Evolutionary conservation across 2,113 vertebrate species (phyloP).

Genomic region (Apaloderma vittatum): DNA sequence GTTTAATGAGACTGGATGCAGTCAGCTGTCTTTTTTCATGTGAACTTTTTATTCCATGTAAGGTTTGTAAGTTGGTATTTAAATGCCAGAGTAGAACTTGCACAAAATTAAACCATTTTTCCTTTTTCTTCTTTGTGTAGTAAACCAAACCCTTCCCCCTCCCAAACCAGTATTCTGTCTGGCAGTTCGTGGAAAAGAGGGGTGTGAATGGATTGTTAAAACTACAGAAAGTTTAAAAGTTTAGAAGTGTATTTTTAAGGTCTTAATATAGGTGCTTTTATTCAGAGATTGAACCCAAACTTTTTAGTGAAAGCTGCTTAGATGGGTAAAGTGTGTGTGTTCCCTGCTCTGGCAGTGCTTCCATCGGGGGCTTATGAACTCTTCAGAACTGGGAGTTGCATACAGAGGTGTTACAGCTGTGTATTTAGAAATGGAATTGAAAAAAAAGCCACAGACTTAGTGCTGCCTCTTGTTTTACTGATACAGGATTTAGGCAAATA

Average conservation of each 20-base stretch:
- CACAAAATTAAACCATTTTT: background rate
- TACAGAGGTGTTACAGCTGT: no score
- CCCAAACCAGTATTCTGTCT: background rate
- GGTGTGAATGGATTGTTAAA: background rate
- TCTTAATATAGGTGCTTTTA: background rate
- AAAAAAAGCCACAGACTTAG: background rate
- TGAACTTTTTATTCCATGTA: background rate
- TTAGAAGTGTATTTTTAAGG: background rate
- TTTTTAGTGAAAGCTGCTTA: background rate
- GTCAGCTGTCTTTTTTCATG: background rate
- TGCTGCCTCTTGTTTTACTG: background rate
- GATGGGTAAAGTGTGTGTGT: background rate
- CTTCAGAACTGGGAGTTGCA: no score
- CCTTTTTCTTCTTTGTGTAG: background rate
- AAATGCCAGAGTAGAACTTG: background rate
- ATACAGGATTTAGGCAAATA: background rate
- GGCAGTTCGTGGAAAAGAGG: background rate
- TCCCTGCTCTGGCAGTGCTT: background rate
- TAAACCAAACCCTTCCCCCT: fast-evolving
- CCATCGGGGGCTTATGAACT: background rate
- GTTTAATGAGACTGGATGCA: background rate
- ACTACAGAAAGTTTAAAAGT: background rate
- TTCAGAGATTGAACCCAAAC: background rate
- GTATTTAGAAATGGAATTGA: background rate
- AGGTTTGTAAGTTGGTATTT: background rate